Evolutionary conservation across 2,888 invertebrate species (phyloP), one percentile per base, ranked within the genome.

Genomic region (Galerucella nymphaeae): DNA sequence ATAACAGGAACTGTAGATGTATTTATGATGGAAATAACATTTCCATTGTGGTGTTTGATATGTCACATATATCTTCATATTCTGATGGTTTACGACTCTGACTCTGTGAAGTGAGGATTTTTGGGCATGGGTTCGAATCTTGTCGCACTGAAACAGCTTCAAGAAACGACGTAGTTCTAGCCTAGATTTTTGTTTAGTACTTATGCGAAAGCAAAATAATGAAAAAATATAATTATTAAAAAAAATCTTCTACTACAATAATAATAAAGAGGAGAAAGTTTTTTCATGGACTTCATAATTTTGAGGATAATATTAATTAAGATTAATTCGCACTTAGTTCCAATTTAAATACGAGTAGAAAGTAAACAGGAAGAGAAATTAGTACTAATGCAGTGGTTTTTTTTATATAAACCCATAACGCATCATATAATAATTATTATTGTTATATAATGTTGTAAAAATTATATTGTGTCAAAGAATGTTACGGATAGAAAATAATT

Each of bases 301-400:
- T 30, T 30, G 30, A 20, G 38, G 23, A 42, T 45, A 66, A 57
- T 42, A 30, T 30, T 30, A 45, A 58, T 42, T 45, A 66, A 42
- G 20, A 30, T 30, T 30, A 45, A 58, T 42, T 58, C 66, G 18
- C 38, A 38, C 18, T 58, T 66, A 11, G 42, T 41, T 18, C 18
- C 38, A 45, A 57, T 45, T 53, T 58, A 66, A 66, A 58, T 58
- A 58, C 58, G 48, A 66, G 45, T 57, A 66, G 66, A 66, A 66
- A 53, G 66, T 66, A 30, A 30, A n/a, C 14, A 66, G 66, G 66
- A 66, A 66, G 66, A 53, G 66, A 66, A 66, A 66, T 42, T 58
- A 58, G n/a, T 58, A 58, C 23, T 45, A 45, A 58, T 57, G 58
- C 57, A 57, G 57, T 41, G 20, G 18, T 14, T 58, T 42, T 58